Percentiles rank a stretch among this genome's conserved stretches.
Conservation (phyloP, 2,797 vertebrate genomes). For the Enteromius trimaculatus region DNA sequence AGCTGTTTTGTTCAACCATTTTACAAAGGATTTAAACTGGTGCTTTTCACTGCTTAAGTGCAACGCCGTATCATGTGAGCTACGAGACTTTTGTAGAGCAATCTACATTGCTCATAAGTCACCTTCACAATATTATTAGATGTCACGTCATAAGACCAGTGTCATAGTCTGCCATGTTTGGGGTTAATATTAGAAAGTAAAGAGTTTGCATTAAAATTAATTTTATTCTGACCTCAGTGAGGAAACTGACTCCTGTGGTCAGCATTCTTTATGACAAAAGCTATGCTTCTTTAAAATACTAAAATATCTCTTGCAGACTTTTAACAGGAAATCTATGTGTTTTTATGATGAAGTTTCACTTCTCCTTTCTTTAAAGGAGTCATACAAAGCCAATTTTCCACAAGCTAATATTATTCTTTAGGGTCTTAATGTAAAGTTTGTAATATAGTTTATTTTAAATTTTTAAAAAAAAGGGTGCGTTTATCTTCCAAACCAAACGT, state of each 20-base stretch:
- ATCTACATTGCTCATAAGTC: not conserved
- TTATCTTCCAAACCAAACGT: too few species aligned
- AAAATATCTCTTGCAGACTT: not conserved
- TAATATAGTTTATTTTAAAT: too few species aligned
- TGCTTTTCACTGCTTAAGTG: too few species aligned
- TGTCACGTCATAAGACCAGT: not conserved
- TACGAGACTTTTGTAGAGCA: too few species aligned
- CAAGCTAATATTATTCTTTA: too few species aligned
- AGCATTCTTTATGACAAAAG: not conserved
- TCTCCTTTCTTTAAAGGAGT: not conserved
- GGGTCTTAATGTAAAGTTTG: too few species aligned
- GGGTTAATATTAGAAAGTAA: not conserved
- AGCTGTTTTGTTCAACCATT: too few species aligned
- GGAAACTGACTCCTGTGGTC: slow-evolving; percentile 1
- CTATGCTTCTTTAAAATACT: not conserved
- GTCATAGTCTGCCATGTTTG: not conserved
- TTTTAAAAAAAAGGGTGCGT: too few species aligned
- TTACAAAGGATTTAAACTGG: too few species aligned
- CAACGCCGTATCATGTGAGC: too few species aligned
- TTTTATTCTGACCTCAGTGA: not conserved
- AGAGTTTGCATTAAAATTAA: slow-evolving; percentile 8
- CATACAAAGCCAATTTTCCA: too few species aligned
- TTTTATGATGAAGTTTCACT: not conserved
- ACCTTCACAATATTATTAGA: slow-evolving; percentile 7
- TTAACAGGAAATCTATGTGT: not conserved